Conservation (phyloP, 2,797 vertebrate species). For the Rhadinocentrus ornatus region DNA sequence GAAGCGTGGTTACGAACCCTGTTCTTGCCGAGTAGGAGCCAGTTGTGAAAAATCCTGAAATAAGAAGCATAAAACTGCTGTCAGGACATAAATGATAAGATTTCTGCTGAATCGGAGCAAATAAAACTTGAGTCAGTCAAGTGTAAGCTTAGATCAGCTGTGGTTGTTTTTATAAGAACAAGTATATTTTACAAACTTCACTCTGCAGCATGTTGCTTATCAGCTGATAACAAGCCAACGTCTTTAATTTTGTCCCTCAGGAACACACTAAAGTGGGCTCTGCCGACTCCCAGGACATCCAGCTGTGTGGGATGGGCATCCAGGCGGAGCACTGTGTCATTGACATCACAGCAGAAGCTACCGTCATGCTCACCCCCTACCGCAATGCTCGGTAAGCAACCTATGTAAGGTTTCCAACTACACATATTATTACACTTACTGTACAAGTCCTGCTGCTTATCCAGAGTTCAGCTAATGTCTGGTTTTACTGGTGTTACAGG, state of each 20-base stretch:
- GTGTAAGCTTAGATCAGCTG: not conserved
- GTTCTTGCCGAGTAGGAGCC: not conserved
- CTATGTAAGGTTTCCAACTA: not conserved
- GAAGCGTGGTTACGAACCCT: not conserved
- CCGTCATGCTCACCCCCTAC: constrained; percentile 90
- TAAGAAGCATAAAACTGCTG: not conserved
- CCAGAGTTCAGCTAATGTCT: not conserved
- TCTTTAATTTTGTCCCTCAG: constrained; percentile 41
- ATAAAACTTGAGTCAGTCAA: not conserved
- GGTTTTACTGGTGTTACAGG: constrained; percentile 69
- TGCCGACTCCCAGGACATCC: constrained; percentile 97
- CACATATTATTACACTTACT: not conserved
- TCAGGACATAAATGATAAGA: not conserved
- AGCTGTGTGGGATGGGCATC: constrained; percentile 98
- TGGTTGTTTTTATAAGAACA: not conserved
- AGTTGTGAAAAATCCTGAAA: not conserved
- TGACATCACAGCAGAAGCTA: constrained; percentile 88
- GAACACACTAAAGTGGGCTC: constrained; percentile 86
- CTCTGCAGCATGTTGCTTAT: not conserved
- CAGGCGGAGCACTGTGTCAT: constrained; percentile 95
- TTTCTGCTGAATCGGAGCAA: not conserved
- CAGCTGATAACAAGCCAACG: not conserved
- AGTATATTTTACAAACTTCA: not conserved
- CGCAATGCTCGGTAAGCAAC: constrained; percentile 90
- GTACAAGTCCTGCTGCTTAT: not conserved